Evolutionary conservation across 2,797 vertebrate genomes (phyloP).

Genomic region (Valencia hispanica): DNA sequence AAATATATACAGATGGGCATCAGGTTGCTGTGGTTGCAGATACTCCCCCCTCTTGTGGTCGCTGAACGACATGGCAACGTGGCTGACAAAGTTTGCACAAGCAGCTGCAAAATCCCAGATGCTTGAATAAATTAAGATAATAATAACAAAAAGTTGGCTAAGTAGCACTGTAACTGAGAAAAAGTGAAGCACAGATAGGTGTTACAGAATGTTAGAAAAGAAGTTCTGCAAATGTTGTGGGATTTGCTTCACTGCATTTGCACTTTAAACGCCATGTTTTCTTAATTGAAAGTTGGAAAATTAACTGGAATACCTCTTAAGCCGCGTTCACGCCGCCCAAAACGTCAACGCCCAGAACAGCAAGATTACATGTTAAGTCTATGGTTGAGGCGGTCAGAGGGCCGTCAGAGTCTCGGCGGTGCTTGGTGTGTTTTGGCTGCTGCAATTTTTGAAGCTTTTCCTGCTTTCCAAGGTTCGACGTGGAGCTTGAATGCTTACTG

Average conservation of each 20-base stretch:
- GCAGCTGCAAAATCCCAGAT: background rate
- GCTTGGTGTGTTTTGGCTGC: no score
- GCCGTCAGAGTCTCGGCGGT: no score
- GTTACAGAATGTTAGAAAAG: background rate
- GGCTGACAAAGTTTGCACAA: background rate
- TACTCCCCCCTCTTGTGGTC: background rate
- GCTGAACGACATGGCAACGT: background rate
- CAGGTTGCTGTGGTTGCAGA: background rate
- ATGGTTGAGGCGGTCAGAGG: no score
- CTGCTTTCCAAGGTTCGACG: no score
- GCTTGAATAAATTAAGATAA: background rate
- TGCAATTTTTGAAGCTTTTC: no score
- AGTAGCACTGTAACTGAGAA: background rate
- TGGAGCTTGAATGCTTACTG: no score
- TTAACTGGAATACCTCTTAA: background rate
- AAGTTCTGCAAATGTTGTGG: background rate
- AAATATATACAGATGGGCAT: conserved; percentile 25
- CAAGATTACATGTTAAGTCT: no score
- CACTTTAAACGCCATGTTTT: background rate
- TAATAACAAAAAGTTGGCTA: background rate
- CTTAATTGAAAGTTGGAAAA: background rate
- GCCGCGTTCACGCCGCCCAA: no score
- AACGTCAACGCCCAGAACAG: no score
- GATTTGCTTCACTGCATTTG: background rate
- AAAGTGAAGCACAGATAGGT: background rate